Evolutionary conservation across 2,888 invertebrate genomes (phyloP).

Genomic region (Dryomyza anilis): DNA sequence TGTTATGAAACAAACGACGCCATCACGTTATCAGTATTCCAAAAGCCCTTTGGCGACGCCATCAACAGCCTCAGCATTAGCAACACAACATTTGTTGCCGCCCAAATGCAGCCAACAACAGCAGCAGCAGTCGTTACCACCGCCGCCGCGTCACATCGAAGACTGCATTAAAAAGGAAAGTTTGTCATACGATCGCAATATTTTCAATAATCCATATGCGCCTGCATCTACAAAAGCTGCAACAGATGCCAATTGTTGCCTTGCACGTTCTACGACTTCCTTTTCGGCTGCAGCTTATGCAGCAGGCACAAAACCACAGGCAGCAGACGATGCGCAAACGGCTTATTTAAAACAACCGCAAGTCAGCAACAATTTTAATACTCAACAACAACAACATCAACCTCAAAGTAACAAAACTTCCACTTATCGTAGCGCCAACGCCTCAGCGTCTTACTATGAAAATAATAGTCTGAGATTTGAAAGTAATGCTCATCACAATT

Average conservation of each 20-base stretch:
- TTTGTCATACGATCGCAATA: conserved; percentile 33
- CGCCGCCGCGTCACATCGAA: conserved; percentile 29
- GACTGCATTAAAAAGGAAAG: conserved; percentile 36
- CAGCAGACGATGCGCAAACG: conserved; percentile 31
- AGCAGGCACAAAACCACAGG: too few relatives aligned
- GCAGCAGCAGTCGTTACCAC: too few relatives aligned
- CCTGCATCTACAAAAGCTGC: conserved; percentile 38
- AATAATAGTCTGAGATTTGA: conserved; percentile 36
- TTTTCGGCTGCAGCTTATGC: too few relatives aligned
- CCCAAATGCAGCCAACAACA: too few relatives aligned
- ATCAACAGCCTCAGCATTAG: too few relatives aligned
- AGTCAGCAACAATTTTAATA: too few relatives aligned
- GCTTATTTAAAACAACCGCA: conserved; percentile 21
- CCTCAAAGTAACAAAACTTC: not conserved
- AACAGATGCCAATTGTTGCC: too few relatives aligned
- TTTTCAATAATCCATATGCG: conserved; percentile 52
- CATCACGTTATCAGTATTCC: conserved; percentile 40
- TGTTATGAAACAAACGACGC: conserved; percentile 35
- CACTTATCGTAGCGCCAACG: too few relatives aligned
- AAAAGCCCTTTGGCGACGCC: conserved; percentile 38
- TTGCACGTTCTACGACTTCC: too few relatives aligned
- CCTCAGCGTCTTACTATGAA: conserved; percentile 39
- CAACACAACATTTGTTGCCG: too few relatives aligned
- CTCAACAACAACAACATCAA: conserved; percentile 13
- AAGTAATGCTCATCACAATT: conserved; percentile 36